A percentile compares a stretch with the other conserved stretches of the same genome.
Evolutionary conservation across 2,888 invertebrate species (phyloP).

Genomic region (Pristionchus maxplancki): DNA sequence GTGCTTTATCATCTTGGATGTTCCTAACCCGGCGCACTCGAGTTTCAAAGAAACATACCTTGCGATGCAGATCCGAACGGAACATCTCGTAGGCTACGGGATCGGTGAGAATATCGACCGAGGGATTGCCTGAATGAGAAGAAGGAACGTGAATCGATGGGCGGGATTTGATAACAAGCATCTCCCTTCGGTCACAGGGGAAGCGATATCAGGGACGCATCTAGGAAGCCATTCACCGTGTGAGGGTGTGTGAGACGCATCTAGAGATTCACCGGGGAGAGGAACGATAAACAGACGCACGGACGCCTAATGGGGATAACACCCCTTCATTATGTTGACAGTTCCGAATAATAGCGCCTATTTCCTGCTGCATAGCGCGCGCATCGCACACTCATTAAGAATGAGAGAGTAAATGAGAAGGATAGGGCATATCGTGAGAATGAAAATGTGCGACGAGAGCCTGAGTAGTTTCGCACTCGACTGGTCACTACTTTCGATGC

Average conservation of each 20-base stretch:
- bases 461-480: background rate
- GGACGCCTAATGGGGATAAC: background rate
- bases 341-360: background rate
- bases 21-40: no score
- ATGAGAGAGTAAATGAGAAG: background rate
- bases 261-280: background rate
- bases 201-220: background rate
- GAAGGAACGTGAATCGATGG: background rate
- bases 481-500: background rate
- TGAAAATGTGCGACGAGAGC: background rate
- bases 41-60: conserved; percentile 57
- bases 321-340: background rate
- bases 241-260: background rate
- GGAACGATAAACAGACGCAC: conserved; percentile 7
- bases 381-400: background rate
- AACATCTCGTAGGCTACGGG: conserved; percentile 73
- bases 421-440: background rate
- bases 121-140: conserved; percentile 67
- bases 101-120: conserved; percentile 68
- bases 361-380: background rate
- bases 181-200: background rate
- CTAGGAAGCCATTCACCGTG: background rate
- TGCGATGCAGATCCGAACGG: conserved; percentile 78
- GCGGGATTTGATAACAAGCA: background rate
- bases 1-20: no score